These are phyloP conservation scores for Pristis pectinata DNA, from an alignment of 2,797 vertebrate species.

Conservation along the genomic window DNA sequence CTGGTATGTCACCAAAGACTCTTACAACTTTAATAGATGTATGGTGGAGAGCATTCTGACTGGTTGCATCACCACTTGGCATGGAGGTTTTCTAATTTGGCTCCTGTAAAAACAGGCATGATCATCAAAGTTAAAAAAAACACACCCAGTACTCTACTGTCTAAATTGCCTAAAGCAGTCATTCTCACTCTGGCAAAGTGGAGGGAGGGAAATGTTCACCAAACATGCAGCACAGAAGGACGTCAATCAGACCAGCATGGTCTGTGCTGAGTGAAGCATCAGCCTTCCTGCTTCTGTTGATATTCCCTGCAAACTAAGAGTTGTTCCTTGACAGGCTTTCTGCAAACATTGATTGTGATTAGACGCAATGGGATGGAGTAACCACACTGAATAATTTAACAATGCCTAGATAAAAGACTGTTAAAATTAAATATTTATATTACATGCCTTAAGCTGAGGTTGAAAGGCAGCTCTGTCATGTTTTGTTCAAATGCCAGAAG, in stretches of 20 bases:
- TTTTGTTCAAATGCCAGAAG: not conserved
- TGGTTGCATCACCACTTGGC: no score
- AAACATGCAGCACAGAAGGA: not conserved
- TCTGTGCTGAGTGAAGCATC: not conserved
- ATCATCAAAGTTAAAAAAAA: not conserved
- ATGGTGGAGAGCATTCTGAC: no score
- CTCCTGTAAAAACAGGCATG: not conserved
- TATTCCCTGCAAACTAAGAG: not conserved
- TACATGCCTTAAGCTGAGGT: constrained; percentile 6
- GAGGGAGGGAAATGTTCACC: not conserved
- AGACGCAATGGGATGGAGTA: not conserved
- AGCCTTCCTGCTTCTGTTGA: not conserved
- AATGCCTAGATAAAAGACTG: constrained; percentile 16
- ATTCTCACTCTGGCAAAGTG: not conserved
- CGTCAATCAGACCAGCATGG: not conserved
- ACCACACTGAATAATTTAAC: constrained; percentile 27
- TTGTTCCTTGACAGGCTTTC: constrained; percentile 19
- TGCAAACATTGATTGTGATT: constrained; percentile 18
- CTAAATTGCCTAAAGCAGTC: not conserved
- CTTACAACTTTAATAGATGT: no score
- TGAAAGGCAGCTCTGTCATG: not conserved
- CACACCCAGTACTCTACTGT: not conserved
- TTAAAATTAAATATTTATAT: constrained; percentile 22
- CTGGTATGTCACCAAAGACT: no score
- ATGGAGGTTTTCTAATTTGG: not conserved